Conservation (phyloP, 2,888 invertebrate genomes). For the Torymus texanus region DNA sequence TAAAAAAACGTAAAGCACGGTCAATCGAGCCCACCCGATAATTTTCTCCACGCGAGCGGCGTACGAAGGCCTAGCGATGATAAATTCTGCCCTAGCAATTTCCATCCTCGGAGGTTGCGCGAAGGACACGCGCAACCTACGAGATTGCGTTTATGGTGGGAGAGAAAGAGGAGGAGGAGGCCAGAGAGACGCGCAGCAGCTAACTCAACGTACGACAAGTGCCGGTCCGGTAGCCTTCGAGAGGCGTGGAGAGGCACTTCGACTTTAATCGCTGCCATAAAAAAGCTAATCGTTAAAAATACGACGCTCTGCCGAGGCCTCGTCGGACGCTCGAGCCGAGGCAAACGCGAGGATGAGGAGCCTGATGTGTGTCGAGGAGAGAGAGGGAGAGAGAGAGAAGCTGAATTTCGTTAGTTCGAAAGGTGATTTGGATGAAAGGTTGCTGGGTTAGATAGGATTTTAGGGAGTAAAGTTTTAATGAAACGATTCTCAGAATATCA, state of each 20-base stretch:
- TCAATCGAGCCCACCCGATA: slow-evolving; percentile 4
- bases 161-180: too few species aligned
- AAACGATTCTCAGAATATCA: background rate
- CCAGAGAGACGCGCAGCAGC: background rate
- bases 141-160: slow-evolving; percentile 42
- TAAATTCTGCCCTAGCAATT: slow-evolving; percentile 40
- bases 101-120: slow-evolving; percentile 18
- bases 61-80: slow-evolving; percentile 10
- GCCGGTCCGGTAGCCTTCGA: slow-evolving; percentile 7
- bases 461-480: too few species aligned
- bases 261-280: slow-evolving; percentile 42
- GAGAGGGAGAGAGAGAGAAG: too few species aligned
- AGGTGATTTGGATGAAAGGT: too few species aligned
- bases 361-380: too few species aligned
- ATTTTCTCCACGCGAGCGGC: background rate
- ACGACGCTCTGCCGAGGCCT: background rate
- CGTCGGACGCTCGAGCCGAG: background rate
- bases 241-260: slow-evolving; percentile 1
- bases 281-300: slow-evolving; percentile 48
- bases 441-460: too few species aligned
- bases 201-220: slow-evolving; percentile 18
- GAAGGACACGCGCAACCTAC: slow-evolving; percentile 17
- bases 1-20: slow-evolving; percentile 25
- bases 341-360: too few species aligned
- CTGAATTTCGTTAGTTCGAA: too few species aligned